Conservation (phyloP, 2,113 vertebrate species). For the Dicaeum eximium region DNA sequence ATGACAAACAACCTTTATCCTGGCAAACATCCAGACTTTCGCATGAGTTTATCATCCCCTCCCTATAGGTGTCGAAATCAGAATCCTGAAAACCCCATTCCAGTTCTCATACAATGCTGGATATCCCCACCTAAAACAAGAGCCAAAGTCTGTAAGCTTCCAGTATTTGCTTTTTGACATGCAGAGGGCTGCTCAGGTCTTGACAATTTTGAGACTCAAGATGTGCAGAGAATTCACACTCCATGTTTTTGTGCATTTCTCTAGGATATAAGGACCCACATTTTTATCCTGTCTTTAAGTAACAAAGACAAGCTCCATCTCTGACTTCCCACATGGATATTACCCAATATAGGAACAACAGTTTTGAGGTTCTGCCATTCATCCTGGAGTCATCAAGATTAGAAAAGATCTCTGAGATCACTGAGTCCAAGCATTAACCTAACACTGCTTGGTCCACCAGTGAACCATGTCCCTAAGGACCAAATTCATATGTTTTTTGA, state of each 20-base stretch:
- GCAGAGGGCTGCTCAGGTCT: neutral
- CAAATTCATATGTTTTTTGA: neutral
- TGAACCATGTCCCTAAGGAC: neutral
- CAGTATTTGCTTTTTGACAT: neutral
- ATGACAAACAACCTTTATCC: neutral
- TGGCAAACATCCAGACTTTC: neutral
- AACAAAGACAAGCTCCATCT: neutral
- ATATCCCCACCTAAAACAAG: neutral
- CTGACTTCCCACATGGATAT: neutral
- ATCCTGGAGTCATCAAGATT: neutral
- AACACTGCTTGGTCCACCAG: neutral
- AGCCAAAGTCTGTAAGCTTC: neutral
- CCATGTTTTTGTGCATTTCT: neutral
- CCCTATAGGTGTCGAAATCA: rapidly evolving
- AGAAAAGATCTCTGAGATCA: neutral
- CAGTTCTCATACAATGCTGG: neutral
- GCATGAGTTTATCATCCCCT: neutral
- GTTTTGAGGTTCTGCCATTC: neutral
- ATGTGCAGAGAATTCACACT: neutral
- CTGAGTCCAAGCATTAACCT: too few species aligned
- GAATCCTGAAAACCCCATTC: neutral
- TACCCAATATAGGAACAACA: neutral
- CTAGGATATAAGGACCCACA: neutral
- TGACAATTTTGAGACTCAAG: neutral
- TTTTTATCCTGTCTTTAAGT: neutral